Base-by-base conservation (phyloP, 2,797 vertebrate species). In the Dryobates pubescens region DNA sequence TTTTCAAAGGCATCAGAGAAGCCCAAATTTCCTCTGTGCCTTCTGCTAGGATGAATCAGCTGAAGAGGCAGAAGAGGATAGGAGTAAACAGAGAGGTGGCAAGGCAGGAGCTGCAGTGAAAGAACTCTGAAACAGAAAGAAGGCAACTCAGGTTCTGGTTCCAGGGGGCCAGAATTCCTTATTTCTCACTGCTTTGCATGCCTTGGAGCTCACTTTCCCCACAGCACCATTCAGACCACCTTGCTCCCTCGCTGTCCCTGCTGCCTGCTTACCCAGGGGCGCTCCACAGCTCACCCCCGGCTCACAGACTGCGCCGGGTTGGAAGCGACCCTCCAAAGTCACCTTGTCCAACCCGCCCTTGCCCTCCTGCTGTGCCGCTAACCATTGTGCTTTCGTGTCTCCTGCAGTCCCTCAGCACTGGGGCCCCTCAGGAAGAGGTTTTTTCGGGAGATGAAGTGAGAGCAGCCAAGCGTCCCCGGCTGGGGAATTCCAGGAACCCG, bases 391-490 rank as follows among this genome's bases (percentile, higher is more conserved):
- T 56, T 59, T 90, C 54, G 2, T 94, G 45, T 96, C 63, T 70
- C 67, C 95, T 17, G 18, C 97, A 98, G 98, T 98, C 97, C 13
- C 96, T 98, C 73, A 97, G 97, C 96, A 98, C 97, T 1, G 97
- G 96, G 71, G 96, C 97, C 10, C 95, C 96, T 24, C 97, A 97
- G 94, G 97, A 98, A 59, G 95, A 94, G 9, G 27, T 73, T 9
- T 95, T 97, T 86, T 87, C 89, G 0, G 97, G 96, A 45, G 98
- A 99, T 6, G 98, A 98, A 87, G 98, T 91, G 20, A 97, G 98
- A 93, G 98, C 98, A 2, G 98, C 98, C 73, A 99, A 98, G 65
- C 98, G 99, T 24, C 98, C 98, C 3, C 96, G 98, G 54, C 97
- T 99, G 86, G 97, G 98, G 75, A 86, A 94, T 4, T 54, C 96